These are phyloP conservation scores for Climacteris rufus DNA, from an alignment of 2,113 vertebrate genomes.

Conservation along the genomic window DNA sequence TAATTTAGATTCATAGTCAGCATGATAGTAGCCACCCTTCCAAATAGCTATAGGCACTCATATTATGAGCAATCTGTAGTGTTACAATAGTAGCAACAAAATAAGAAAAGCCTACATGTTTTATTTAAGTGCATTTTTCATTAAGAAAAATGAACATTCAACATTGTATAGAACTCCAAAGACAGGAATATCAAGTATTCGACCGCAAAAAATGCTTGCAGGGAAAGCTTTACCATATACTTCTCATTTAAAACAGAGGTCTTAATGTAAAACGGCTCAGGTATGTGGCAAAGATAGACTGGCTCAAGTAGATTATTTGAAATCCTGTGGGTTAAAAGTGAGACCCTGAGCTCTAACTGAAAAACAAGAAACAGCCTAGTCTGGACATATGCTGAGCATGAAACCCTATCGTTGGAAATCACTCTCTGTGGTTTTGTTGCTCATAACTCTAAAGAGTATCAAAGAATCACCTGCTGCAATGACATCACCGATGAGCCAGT, in stretches of 20 bases:
- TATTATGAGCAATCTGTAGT: background rate
- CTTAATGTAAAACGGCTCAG: background rate
- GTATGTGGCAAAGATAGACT: background rate
- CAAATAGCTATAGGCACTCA: background rate
- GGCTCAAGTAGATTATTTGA: background rate
- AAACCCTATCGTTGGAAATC: background rate
- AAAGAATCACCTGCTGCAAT: background rate
- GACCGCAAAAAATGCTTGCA: background rate
- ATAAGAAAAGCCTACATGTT: background rate
- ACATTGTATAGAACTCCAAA: background rate
- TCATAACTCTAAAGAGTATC: background rate
- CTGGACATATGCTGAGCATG: background rate
- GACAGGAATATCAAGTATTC: background rate
- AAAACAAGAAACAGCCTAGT: background rate
- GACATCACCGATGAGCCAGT: background rate
- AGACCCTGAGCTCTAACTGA: background rate
- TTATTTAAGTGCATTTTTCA: background rate
- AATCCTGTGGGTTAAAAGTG: background rate
- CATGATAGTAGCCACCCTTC: background rate
- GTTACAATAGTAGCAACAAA: background rate
- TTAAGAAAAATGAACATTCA: background rate
- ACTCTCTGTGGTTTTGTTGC: background rate
- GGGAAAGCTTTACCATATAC: background rate
- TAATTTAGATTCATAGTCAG: constrained; percentile 3
- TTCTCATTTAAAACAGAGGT: background rate